Conservation (phyloP, 2,113 vertebrate genomes). For the Ophiodon elongatus region DNA sequence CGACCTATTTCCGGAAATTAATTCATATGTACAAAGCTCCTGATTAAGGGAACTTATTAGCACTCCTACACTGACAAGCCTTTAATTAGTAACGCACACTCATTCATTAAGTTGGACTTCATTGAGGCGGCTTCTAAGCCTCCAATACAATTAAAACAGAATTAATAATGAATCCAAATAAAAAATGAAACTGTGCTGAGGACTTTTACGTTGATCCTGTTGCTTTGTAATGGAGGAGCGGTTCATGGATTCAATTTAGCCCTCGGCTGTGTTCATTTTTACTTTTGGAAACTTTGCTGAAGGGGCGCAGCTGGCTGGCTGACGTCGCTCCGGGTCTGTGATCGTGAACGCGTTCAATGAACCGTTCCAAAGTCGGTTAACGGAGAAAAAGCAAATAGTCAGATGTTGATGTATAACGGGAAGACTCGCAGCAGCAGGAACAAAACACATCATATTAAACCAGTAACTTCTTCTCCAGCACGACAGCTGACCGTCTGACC, state of each 20-base stretch:
- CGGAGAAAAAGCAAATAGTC: background rate
- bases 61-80: conserved; percentile 30
- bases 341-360: background rate
- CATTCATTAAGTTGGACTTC: conserved; percentile 51
- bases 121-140: conserved; percentile 37
- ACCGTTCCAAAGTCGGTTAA: background rate
- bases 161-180: conserved; percentile 50
- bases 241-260: background rate
- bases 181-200: background rate
- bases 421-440: background rate
- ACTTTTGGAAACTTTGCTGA: background rate
- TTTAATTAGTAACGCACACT: conserved; percentile 60
- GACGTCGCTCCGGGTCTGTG: background rate
- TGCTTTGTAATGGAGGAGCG: background rate
- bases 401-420: background rate
- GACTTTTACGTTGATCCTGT: background rate
- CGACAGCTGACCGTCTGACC: background rate
- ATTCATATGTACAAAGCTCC: conserved; percentile 54
- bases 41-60: conserved; percentile 58
- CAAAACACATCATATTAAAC: background rate
- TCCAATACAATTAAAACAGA: conserved; percentile 37
- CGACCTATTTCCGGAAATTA: conserved; percentile 49
- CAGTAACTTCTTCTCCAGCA: background rate
- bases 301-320: background rate
- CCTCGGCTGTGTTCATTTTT: background rate